Evolutionary conservation across 35 echinoderm and acorn worm genomes (phyloP).

Genomic region (Heliocidaris tuberculata): DNA sequence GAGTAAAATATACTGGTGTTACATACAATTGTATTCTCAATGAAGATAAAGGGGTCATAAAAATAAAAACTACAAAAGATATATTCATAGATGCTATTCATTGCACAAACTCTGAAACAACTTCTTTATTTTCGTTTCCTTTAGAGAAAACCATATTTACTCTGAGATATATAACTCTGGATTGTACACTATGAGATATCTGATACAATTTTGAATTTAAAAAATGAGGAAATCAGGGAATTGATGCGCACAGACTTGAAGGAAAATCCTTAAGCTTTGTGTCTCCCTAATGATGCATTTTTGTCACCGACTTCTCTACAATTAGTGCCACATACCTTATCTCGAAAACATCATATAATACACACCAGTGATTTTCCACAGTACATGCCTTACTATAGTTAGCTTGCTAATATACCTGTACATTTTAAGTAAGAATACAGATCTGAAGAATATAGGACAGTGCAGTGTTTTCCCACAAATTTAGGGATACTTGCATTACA

Average conservation of each 20-base stretch:
- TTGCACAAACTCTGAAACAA: not conserved
- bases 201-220: no score
- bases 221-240: no score
- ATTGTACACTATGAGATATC: no score
- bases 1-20: not conserved
- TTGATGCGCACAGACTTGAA: no score
- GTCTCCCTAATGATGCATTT: not conserved
- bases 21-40: not conserved
- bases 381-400: not conserved
- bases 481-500: not conserved
- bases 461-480: not conserved
- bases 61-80: not conserved
- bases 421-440: not conserved
- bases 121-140: not conserved
- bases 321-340: not conserved
- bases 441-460: not conserved
- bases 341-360: not conserved
- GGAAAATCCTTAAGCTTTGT: no score
- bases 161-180: not conserved
- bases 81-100: not conserved
- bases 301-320: not conserved
- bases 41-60: not conserved
- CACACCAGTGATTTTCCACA: not conserved
- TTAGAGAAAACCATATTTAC: not conserved
- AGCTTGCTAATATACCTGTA: not conserved